Conservation (phyloP, 2,797 vertebrate genomes). For the Streptopelia turtur region DNA sequence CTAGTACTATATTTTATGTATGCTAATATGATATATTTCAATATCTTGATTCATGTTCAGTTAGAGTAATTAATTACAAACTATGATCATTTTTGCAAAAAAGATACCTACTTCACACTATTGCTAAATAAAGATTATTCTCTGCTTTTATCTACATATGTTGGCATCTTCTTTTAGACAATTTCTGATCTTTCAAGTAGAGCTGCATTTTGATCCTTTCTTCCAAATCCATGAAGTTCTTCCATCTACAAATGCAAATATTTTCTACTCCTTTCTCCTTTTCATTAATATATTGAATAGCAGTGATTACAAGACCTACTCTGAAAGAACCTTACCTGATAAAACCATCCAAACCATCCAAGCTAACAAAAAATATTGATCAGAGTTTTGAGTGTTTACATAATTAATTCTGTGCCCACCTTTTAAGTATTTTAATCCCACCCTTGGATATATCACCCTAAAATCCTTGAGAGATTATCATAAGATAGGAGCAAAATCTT, state of each 20-base stretch:
- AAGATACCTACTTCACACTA: background rate
- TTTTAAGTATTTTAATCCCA: background rate
- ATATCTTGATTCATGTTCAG: background rate
- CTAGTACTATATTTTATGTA: background rate
- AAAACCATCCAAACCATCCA: background rate
- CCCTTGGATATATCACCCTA: background rate
- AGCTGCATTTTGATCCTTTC: background rate
- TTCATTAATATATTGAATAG: background rate
- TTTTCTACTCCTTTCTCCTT: background rate
- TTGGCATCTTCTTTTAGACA: background rate
- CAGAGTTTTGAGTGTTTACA: background rate
- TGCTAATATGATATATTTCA: background rate
- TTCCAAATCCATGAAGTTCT: background rate
- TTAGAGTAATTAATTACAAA: background rate
- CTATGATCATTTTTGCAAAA: rapidly evolving
- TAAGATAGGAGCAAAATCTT: background rate
- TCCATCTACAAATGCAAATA: background rate
- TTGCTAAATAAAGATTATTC: background rate
- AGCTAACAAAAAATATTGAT: background rate
- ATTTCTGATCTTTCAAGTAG: background rate
- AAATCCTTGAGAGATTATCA: background rate
- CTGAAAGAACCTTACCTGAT: background rate
- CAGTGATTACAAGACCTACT: background rate
- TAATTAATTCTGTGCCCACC: background rate
- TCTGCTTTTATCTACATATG: background rate